phyloP scores from a whole-genome alignment of 2,888 invertebrate genomes.

The Bellardia pandia region DNA sequence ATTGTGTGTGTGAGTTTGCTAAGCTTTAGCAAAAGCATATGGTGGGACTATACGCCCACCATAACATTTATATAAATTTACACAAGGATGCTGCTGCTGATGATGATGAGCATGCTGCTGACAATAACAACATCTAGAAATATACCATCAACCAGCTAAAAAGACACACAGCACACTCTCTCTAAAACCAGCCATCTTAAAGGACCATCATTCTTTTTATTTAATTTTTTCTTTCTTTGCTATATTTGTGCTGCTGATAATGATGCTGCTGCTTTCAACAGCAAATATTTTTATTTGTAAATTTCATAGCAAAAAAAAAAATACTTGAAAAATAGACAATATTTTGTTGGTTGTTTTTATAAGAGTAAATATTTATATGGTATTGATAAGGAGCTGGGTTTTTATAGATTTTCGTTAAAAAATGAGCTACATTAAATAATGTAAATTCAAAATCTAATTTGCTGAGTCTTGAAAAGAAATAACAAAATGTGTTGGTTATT shows the following conservation, averaged over 20 bases:
- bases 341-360: slow-evolving; percentile 15
- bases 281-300: slow-evolving; percentile 62
- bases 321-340: slow-evolving; percentile 29
- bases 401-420: neutral
- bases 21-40: slow-evolving; percentile 45
- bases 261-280: slow-evolving; percentile 50
- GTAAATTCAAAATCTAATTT: neutral
- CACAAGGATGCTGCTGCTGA: slow-evolving; percentile 12
- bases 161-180: slow-evolving; percentile 1
- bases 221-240: neutral
- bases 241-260: slow-evolving; percentile 1
- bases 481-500: too few relatives aligned
- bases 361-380: slow-evolving; percentile 1
- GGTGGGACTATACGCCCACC: slow-evolving; percentile 39
- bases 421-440: neutral
- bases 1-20: slow-evolving; percentile 17
- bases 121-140: slow-evolving; percentile 6
- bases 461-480: too few relatives aligned
- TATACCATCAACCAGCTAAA: slow-evolving; percentile 37
- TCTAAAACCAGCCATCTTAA: slow-evolving; percentile 19
- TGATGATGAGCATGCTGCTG: slow-evolving; percentile 45
- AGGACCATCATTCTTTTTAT: slow-evolving; percentile 20
- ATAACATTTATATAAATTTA: slow-evolving; percentile 40
- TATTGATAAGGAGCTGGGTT: neutral
- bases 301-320: slow-evolving; percentile 12